Base-by-base conservation (phyloP, 2,113 vertebrate species). In the Lota lota region DNA sequence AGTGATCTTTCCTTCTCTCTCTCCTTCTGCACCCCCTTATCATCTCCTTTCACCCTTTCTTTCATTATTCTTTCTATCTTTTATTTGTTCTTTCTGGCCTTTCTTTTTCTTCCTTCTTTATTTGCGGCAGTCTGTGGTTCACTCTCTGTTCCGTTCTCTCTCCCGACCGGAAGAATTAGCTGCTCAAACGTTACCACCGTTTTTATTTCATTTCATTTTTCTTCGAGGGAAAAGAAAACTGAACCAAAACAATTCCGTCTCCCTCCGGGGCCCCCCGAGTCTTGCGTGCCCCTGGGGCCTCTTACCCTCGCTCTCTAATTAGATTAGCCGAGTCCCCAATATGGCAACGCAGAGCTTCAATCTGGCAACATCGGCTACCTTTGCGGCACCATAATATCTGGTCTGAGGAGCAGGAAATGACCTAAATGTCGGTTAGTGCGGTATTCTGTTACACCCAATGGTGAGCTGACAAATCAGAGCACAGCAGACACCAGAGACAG, bases 171-270 rank as follows among this genome's bases (percentile, higher is more conserved):
- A 92, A 92, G 91, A 92, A 91, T 92, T 91, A 92, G 84, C 68
- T 85, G 80, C 88, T 79, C 89, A 92, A 89, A 92, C 91, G 82
- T 92, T 88, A 93, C 91, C 91, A 89, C 92, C 92, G 87, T 80
- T 80, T 83, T 89, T 87, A 88, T 90, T 91, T 91, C 69, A 88
- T 91, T 80, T 79, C 83, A 66, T 22, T 82, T 78, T 85, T 91
- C 84, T 78, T 79, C 59, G 78, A 75, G 67, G 79, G 74, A 22
- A 16, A 60, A 60, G 22, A 12, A 60, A 56, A 56, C 20, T 2
- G 12, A 24, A 61, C 59, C 59, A 21, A 22, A 61, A 16, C 40
- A 86, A 85, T 80, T 69, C 74, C 82, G 84, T 77, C 82, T 84
- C 79, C 85, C 86, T 88, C 83, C 73, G 50, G 72, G 75, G 78